These are phyloP conservation scores for Emys orbicularis DNA, from an alignment of 2,797 vertebrate species.

Conservation along the genomic window DNA sequence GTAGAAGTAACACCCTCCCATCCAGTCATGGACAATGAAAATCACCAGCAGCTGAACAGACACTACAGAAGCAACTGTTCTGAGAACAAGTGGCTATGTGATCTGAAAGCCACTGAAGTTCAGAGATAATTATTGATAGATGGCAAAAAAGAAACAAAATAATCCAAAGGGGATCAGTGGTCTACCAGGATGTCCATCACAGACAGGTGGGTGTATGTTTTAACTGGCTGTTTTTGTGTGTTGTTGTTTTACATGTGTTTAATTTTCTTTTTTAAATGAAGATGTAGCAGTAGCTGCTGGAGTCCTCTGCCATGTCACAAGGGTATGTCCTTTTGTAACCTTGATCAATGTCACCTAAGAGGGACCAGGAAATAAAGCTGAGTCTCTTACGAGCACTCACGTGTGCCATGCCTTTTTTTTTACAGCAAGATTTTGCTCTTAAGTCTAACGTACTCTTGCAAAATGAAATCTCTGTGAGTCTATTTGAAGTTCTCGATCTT, in stretches of 20 bases:
- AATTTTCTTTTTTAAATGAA: neutral
- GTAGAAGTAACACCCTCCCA: neutral
- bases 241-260: neutral
- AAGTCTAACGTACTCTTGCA: conserved; percentile 64
- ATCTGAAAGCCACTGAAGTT: neutral
- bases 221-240: neutral
- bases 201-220: neutral
- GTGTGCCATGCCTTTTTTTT: conserved; percentile 51
- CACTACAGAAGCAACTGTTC: neutral
- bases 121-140: conserved; percentile 29
- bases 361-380: neutral
- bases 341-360: neutral
- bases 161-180: neutral
- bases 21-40: neutral
- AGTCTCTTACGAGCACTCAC: conserved; percentile 46
- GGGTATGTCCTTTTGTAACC: neutral
- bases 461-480: conserved; percentile 68
- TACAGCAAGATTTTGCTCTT: conserved; percentile 56
- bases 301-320: neutral
- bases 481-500: conserved; percentile 75
- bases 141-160: neutral
- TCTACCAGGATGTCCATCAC: neutral
- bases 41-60: neutral
- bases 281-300: neutral
- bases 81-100: neutral